Percentiles rank a stretch among this genome's conserved stretches.
Conservation (phyloP, 2,888 invertebrate species). For the Platynereis dumerilii region DNA sequence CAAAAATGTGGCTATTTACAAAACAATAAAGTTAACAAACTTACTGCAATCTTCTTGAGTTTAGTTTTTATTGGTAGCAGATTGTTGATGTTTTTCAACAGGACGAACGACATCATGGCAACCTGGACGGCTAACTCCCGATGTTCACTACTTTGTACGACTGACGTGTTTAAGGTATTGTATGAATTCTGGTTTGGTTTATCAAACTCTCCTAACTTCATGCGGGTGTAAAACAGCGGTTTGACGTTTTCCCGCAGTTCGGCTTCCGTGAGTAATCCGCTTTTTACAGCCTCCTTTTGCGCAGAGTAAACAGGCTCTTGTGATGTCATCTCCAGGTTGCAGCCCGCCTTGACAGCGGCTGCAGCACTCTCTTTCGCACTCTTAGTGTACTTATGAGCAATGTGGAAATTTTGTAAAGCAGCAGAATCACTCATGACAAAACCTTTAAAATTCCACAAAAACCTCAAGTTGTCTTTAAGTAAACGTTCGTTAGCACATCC, state of each 20-base stretch:
- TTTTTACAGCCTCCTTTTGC: conserved; percentile 2
- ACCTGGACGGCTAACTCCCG: conserved; percentile 40
- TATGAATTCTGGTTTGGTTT: conserved; percentile 51
- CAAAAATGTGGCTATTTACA: no score
- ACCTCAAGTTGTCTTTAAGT: conserved; percentile 42
- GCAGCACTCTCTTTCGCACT: background rate
- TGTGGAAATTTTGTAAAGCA: conserved; percentile 45
- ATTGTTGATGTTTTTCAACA: conserved; percentile 41
- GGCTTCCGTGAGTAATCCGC: conserved; percentile 27
- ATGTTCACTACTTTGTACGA: conserved; percentile 40
- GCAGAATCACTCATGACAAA: conserved; percentile 56
- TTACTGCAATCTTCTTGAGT: conserved; percentile 6
- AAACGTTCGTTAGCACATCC: conserved; percentile 40
- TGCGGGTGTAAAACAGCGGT: conserved; percentile 40
- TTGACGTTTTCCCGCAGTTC: conserved; percentile 29
- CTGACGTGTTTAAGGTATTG: conserved; percentile 34
- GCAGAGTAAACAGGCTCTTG: background rate
- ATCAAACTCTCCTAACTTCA: conserved; percentile 42
- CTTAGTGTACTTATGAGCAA: conserved; percentile 31
- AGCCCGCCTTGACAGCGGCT: conserved; percentile 9
- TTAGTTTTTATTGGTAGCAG: background rate
- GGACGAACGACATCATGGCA: conserved; percentile 47
- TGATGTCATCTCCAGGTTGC: conserved; percentile 8
- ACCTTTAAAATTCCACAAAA: conserved; percentile 54
- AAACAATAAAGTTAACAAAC: no score